Percentiles rank a stretch among this genome's conserved stretches.
Conservation (phyloP, 2,888 invertebrate genomes). For the Sphinx pinastri region DNA sequence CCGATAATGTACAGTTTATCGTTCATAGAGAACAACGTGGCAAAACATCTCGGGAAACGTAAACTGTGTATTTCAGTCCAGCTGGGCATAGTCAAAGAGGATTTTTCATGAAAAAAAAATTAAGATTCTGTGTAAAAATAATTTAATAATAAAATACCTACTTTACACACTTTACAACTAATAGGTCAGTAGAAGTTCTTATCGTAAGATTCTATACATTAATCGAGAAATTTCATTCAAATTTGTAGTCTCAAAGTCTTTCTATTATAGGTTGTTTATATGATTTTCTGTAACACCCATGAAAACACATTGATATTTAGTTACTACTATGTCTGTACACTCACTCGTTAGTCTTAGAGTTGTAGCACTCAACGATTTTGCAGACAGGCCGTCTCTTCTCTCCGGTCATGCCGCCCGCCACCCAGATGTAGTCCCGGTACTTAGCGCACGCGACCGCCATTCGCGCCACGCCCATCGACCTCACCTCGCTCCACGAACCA, state of each 20-base stretch:
- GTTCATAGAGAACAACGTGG: conserved; percentile 82
- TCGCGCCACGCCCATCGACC: conserved; percentile 83
- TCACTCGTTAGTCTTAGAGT: conserved; percentile 85
- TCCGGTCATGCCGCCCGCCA: conserved; percentile 88
- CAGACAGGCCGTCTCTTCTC: conserved; percentile 82
- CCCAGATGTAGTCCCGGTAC: conserved; percentile 88
- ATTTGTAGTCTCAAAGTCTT: no score
- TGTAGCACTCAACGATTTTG: conserved; percentile 86
- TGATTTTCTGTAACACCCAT: no score
- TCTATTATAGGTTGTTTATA: no score
- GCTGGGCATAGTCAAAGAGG: conserved; percentile 53
- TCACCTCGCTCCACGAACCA: conserved; percentile 84
- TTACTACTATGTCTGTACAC: conserved; percentile 32
- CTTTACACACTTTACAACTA: no score
- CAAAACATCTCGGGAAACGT: conserved; percentile 82
- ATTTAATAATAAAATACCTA: no score
- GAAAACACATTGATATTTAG: not conserved
- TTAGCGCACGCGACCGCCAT: conserved; percentile 86
- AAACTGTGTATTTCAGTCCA: conserved; percentile 84
- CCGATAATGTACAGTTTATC: conserved; percentile 87
- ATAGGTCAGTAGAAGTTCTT: no score
- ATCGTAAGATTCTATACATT: no score
- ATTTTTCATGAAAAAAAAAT: conserved; percentile 1
- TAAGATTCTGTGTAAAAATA: no score
- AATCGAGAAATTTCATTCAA: no score